Conservation (phyloP, 1,140 invertebrate species). For the Bemisia tabaci region DNA sequence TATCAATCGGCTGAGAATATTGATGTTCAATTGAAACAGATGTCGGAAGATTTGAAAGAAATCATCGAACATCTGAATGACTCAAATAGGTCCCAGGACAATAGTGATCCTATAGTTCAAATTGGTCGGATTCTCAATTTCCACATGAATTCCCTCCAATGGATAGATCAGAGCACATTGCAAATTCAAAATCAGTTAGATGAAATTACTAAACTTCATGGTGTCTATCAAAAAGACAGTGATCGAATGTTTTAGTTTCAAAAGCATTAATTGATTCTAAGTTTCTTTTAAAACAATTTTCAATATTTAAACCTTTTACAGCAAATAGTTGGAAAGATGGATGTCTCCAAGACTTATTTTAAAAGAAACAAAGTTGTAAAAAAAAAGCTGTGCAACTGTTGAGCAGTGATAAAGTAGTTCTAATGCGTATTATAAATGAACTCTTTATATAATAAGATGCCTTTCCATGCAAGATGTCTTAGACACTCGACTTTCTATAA, state of each 20-base stretch:
- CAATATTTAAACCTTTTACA: too few species aligned
- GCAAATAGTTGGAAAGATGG: too few species aligned
- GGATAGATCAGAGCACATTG: slow-evolving; percentile 64
- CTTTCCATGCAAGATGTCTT: too few species aligned
- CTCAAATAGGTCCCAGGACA: slow-evolving; percentile 66
- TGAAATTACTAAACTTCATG: background rate
- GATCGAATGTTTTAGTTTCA: background rate
- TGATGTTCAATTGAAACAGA: slow-evolving; percentile 82
- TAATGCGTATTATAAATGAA: too few species aligned
- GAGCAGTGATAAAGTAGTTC: too few species aligned
- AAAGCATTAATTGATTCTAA: too few species aligned
- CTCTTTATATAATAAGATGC: too few species aligned
- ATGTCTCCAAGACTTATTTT: too few species aligned
- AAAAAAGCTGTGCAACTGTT: too few species aligned
- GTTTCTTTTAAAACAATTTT: background rate
- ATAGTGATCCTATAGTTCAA: slow-evolving; percentile 74
- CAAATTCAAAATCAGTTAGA: background rate
- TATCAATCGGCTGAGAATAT: slow-evolving; percentile 78
- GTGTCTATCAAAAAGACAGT: background rate
- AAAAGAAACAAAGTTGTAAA: too few species aligned
- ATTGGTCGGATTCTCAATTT: slow-evolving; percentile 88
- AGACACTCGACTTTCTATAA: too few species aligned
- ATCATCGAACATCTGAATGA: slow-evolving; percentile 90
- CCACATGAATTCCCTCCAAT: slow-evolving; percentile 91
- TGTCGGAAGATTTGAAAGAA: slow-evolving; percentile 89